Conservation (phyloP, 2,113 vertebrate species). For the Condylura cristata region DNA sequence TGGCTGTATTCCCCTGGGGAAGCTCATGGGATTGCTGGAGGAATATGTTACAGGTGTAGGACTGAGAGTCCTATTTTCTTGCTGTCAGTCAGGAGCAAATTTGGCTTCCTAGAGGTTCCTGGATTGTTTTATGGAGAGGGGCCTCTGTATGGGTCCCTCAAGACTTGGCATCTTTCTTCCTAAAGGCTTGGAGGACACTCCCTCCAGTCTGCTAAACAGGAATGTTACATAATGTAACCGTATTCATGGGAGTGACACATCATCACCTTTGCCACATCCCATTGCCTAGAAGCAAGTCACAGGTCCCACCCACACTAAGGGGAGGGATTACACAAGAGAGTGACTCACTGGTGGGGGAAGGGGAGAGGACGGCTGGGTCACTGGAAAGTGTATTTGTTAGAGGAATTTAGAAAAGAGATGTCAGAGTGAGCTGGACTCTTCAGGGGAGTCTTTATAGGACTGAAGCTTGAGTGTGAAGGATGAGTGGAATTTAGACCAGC, state of each 20-base stretch:
- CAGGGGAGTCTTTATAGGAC: not conserved
- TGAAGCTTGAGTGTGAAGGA: not conserved
- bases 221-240: not conserved
- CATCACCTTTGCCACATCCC: slow-evolving; percentile 7
- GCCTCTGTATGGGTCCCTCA: not conserved
- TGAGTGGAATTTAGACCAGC: not conserved
- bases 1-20: not conserved
- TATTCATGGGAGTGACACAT: not conserved
- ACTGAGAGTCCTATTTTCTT: not conserved
- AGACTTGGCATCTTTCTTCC: not conserved
- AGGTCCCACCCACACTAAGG: not conserved
- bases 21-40: not conserved
- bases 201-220: not conserved
- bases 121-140: accelerated
- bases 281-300: slow-evolving; percentile 8
- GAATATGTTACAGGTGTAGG: not conserved
- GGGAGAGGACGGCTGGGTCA: not conserved
- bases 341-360: not conserved
- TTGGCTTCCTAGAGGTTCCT: not conserved
- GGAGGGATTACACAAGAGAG: not conserved
- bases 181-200: not conserved
- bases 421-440: not conserved
- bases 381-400: not conserved
- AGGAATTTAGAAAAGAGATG: slow-evolving; percentile 1
- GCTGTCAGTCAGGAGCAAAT: not conserved